Evolutionary conservation across 2,113 vertebrate species (phyloP), one percentile per base, ranked within the genome.

Genomic region (Eublepharis macularius): DNA sequence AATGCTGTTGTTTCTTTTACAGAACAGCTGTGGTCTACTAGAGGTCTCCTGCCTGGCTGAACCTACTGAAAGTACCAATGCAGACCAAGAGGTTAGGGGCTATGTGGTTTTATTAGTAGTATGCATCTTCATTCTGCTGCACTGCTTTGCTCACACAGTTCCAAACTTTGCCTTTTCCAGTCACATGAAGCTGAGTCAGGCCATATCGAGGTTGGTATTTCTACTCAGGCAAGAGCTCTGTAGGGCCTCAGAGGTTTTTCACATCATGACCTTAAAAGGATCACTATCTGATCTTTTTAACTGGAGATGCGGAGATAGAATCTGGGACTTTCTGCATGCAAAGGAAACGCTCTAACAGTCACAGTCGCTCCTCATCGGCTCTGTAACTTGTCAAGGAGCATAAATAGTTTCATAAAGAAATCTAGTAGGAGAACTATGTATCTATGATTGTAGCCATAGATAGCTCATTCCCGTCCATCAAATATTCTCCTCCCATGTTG

Each of bases 81-180:
- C 91, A 87, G 97, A 98, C 87, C 94, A 97, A 89, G 97, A 98
- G 97, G 97, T 97, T 94, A 90, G 87, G 93, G n/a, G 43, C 85
- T 57, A n/a, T 86, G 76, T 90, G 43, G n/a, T 69, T 87, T 75
- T 41, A 72, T 26, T 82, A 68, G 76, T 26, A 1, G 1, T 88
- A 87, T 1, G 17, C 8, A 78, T 9, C 51, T 89, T 17, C 6
- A 6, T 68, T 86, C 49, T 84, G 60, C 32, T 70, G 26, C 32
- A 29, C 10, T 34, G 3, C 26, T 60, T n/a, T 43, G 4, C 9
- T 73, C 21, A 36, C 24, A 19, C 17, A 24, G 16, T 43, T 60
- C 7, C 80, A 73, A 12, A 63, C 8, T 43, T 19, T 80, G 66
- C 63, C 17, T 2, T 75, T 63, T 32, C 4, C n/a, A 74, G 80